phyloP scores from a whole-genome alignment of 2,797 vertebrate species.

The Pseudochromis fuscus region DNA sequence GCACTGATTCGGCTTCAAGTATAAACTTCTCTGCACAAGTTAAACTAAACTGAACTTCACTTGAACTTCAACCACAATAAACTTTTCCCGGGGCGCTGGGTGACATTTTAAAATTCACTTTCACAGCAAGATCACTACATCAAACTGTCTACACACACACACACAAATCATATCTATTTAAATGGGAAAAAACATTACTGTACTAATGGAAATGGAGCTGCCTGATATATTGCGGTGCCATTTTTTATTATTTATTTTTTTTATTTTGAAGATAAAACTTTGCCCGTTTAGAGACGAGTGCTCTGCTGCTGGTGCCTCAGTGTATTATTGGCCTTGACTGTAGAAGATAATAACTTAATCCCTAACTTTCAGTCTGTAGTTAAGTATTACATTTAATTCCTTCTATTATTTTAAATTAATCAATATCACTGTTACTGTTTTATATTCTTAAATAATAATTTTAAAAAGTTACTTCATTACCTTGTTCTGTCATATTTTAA shows the following conservation, averaged over 20 bases:
- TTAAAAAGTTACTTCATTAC: too few species aligned
- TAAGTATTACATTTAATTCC: too few species aligned
- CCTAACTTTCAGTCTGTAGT: too few species aligned
- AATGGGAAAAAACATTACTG: not conserved
- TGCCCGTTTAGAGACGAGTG: too few species aligned
- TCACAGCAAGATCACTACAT: constrained; percentile 3
- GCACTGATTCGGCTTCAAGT: not conserved
- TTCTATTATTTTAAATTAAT: too few species aligned
- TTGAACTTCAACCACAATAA: constrained; percentile 14
- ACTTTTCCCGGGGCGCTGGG: not conserved
- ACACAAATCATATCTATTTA: not conserved
- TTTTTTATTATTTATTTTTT: constrained; percentile 4
- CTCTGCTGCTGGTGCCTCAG: not conserved
- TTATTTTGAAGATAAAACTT: not conserved
- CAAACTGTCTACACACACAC: constrained; percentile 1
- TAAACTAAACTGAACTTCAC: constrained; percentile 8
- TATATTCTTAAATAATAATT: too few species aligned
- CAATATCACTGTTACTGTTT: not conserved
- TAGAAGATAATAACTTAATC: too few species aligned
- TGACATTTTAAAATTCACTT: constrained; percentile 34
- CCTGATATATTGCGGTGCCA: constrained; percentile 10
- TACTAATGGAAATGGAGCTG: not conserved
- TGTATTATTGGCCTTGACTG: too few species aligned
- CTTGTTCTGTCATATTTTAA: too few species aligned
- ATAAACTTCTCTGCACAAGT: not conserved